Evolutionary conservation across 2,113 vertebrate genomes (phyloP).

Genomic region (Desmodus rotundus): DNA sequence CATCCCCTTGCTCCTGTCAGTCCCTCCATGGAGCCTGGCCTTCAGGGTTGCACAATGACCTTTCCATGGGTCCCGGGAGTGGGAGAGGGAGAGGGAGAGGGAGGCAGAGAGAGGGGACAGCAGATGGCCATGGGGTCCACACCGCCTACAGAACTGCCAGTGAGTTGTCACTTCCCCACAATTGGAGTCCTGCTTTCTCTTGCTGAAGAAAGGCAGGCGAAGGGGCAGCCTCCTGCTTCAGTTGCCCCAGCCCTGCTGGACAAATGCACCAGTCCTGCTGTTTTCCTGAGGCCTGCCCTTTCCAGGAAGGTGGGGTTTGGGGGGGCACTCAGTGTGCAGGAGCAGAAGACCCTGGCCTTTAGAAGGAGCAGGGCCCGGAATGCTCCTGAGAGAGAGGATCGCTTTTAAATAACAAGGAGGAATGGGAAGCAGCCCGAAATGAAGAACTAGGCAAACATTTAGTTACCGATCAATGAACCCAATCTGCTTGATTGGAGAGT

Average conservation of each 20-base stretch:
- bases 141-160: slow-evolving; percentile 14
- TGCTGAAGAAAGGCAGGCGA: slow-evolving; percentile 22
- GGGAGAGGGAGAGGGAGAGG: slow-evolving; percentile 28
- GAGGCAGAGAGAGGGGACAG: slow-evolving; percentile 59
- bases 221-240: background rate
- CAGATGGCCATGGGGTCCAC: slow-evolving; percentile 51
- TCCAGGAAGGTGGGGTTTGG: background rate
- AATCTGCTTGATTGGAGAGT: background rate
- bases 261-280: accelerated
- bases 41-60: slow-evolving; percentile 65
- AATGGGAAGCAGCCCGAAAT: background rate
- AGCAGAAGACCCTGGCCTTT: background rate
- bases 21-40: slow-evolving; percentile 51
- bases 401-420: background rate
- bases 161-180: slow-evolving; percentile 45
- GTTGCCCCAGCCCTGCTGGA: background rate
- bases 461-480: background rate
- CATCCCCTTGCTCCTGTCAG: slow-evolving; percentile 67
- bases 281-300: background rate
- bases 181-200: slow-evolving; percentile 62
- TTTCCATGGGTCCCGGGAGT: slow-evolving; percentile 57
- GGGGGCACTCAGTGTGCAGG: accelerated
- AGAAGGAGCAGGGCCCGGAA: background rate
- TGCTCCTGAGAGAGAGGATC: accelerated
- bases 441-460: background rate